These are phyloP conservation scores for Drosophila repletoides DNA, from an alignment of 1,140 invertebrate species.

Conservation along the genomic window DNA sequence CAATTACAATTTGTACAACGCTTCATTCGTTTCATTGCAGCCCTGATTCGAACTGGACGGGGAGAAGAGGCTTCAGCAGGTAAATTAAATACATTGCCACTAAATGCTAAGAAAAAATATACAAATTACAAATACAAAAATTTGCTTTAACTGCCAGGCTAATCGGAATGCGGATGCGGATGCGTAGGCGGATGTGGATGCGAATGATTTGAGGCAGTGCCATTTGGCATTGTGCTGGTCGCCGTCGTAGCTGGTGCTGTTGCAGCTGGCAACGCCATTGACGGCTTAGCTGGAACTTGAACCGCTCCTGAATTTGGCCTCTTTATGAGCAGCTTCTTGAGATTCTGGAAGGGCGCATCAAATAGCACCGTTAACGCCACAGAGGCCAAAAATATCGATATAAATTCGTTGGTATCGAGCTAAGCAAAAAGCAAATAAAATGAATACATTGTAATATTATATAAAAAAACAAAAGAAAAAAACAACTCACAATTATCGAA, in stretches of 20 bases:
- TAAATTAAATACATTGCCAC: conserved; percentile 65
- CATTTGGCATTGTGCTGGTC: conserved; percentile 24
- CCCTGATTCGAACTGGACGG: too few species aligned
- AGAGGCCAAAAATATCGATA: conserved; percentile 84
- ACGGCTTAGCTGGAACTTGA: not conserved
- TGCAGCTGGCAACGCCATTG: not conserved
- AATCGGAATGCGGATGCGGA: conserved; percentile 60
- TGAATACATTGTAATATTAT: not conserved
- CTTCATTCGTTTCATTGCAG: too few species aligned
- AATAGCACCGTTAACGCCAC: conserved; percentile 86
- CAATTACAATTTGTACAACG: too few species aligned
- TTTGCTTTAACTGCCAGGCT: conserved; percentile 17
- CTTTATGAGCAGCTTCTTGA: conserved; percentile 84
- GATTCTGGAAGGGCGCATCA: conserved; percentile 87
- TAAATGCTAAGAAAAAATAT: conserved; percentile 70
- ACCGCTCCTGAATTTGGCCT: conserved; percentile 19
- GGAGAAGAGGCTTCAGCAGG: conserved; percentile 1
- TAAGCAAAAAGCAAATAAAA: conserved; percentile 49
- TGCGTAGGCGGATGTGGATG: not conserved
- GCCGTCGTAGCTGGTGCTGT: conserved; percentile 14
- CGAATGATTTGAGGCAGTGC: conserved; percentile 24
- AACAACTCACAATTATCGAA: conserved; percentile 83
- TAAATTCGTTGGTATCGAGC: conserved; percentile 84
- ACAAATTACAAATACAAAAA: conserved; percentile 39
- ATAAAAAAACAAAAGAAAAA: not conserved